These are phyloP conservation scores for Eubucco bourcierii DNA, from an alignment of 2,113 vertebrate species.

Conservation along the genomic window DNA sequence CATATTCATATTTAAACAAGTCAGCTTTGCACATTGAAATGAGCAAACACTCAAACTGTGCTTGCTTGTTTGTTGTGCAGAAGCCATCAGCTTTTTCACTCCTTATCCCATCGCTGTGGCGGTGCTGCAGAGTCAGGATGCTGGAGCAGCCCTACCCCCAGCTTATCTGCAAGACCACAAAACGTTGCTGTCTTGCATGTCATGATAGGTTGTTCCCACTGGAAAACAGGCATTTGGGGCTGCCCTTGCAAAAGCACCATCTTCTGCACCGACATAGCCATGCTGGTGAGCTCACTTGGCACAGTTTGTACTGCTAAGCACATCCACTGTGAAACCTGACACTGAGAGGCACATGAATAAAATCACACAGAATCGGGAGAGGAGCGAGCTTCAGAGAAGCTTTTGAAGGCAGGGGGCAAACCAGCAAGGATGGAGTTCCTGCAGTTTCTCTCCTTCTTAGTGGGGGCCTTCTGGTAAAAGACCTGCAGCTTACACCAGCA, in stretches of 20 bases:
- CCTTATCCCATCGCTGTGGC: slow-evolving; percentile 4
- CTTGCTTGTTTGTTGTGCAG: slow-evolving; percentile 62
- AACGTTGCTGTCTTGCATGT: not conserved
- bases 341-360: slow-evolving; percentile 53
- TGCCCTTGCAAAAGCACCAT: not conserved
- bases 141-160: not conserved
- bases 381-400: slow-evolving; percentile 38
- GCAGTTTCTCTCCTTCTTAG: slow-evolving; percentile 37
- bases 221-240: not conserved
- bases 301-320: slow-evolving; percentile 48
- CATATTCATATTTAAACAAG: slow-evolving; percentile 75
- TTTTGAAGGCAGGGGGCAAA: slow-evolving; percentile 64
- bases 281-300: slow-evolving; percentile 30
- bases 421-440: slow-evolving; percentile 58
- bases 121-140: not conserved
- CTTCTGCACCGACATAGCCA: not conserved
- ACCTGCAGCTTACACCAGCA: not conserved
- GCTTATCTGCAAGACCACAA: slow-evolving; percentile 42
- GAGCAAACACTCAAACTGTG: slow-evolving; percentile 49
- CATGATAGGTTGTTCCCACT: not conserved
- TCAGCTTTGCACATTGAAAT: slow-evolving; percentile 68
- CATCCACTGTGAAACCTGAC: slow-evolving; percentile 44
- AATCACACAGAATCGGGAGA: slow-evolving; percentile 53
- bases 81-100: slow-evolving; percentile 44
- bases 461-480: not conserved